Percentiles rank a stretch among this genome's conserved stretches.
Evolutionary conservation across 2,888 invertebrate genomes (phyloP).

Genomic region (Hydrotaea cyrtoneurina): DNA sequence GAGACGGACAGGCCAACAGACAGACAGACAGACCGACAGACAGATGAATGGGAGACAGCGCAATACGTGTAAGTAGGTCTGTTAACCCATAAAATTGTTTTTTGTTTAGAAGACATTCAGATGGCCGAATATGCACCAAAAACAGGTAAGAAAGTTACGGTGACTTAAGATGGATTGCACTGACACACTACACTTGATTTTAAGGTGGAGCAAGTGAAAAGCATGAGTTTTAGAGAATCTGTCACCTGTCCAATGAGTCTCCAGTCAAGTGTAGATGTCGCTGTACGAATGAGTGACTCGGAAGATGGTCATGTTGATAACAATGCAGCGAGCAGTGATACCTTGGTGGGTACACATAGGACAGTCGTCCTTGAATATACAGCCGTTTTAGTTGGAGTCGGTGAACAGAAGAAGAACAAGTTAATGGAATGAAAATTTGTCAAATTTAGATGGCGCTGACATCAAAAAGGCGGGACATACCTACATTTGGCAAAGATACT

Average conservation of each 20-base stretch:
- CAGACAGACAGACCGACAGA: background rate
- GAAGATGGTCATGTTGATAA: background rate
- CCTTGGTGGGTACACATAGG: too few species aligned
- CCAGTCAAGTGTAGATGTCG: background rate
- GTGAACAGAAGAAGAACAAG: too few species aligned
- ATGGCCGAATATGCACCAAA: background rate
- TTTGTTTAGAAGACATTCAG: slow-evolving; percentile 4
- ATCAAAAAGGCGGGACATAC: too few species aligned
- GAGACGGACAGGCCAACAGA: background rate
- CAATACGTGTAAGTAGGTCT: slow-evolving; percentile 58
- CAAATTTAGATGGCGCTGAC: too few species aligned
- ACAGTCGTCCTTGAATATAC: too few species aligned
- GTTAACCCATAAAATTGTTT: slow-evolving; percentile 63
- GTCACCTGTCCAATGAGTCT: too few species aligned
- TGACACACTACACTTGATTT: slow-evolving; percentile 47
- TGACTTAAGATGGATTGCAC: slow-evolving; percentile 13
- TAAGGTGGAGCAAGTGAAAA: slow-evolving; percentile 29
- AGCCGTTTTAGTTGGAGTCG: too few species aligned
- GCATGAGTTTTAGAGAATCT: background rate
- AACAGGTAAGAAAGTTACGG: slow-evolving; percentile 63
- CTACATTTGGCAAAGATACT: too few species aligned
- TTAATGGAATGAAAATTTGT: too few species aligned
- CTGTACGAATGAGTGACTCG: background rate
- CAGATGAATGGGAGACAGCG: slow-evolving; percentile 3
- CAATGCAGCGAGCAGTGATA: too few species aligned